phyloP scores from a whole-genome alignment of 2,797 vertebrate genomes.

The Sarcoramphus papa region DNA sequence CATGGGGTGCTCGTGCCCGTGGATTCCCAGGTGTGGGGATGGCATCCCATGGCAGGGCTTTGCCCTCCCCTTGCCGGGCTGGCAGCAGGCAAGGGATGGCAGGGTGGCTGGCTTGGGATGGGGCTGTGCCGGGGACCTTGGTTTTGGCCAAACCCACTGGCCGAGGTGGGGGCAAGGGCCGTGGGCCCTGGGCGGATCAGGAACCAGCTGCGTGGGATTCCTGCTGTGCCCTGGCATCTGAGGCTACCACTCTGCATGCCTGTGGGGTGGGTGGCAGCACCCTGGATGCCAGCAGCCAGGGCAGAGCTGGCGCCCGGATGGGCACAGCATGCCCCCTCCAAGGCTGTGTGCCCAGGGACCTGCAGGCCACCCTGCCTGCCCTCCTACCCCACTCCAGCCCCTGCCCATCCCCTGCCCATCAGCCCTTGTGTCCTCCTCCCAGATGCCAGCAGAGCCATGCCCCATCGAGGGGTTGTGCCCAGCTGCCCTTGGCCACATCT shows the following conservation, averaged over 20 bases:
- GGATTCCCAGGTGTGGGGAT: fast-evolving
- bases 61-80: background rate
- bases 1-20: fast-evolving
- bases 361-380: background rate
- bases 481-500: background rate
- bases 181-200: fast-evolving
- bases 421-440: background rate
- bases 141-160: background rate
- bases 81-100: background rate
- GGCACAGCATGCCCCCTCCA: background rate
- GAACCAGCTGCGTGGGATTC: background rate
- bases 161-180: fast-evolving
- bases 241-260: background rate
- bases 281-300: background rate
- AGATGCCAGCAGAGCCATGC: background rate
- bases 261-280: background rate
- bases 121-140: fast-evolving
- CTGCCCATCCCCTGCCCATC: background rate
- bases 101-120: too few species aligned
- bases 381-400: background rate
- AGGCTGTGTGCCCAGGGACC: fast-evolving
- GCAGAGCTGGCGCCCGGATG: fast-evolving
- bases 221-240: background rate
- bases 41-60: background rate
- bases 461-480: background rate